phyloP scores from a whole-genome alignment of 2,113 vertebrate species.

The Struthidea cinerea region DNA sequence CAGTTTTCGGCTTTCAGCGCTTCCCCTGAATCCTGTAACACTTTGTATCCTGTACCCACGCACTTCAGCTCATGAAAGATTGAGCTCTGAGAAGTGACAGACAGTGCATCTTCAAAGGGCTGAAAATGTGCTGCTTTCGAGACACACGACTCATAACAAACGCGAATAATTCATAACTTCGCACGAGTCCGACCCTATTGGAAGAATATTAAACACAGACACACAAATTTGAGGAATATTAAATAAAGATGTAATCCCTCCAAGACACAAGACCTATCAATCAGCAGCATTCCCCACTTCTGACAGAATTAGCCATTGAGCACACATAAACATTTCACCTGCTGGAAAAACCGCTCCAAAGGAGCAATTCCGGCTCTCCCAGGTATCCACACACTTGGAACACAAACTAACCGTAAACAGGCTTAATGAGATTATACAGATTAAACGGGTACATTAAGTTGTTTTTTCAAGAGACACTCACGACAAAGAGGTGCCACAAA shows the following conservation, averaged over 20 bases:
- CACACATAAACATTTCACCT: not conserved
- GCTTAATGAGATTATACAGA: constrained; percentile 12
- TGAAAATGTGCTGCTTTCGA: constrained; percentile 14
- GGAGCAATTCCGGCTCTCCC: not conserved
- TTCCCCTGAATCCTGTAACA: not conserved
- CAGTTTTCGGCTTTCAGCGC: not conserved
- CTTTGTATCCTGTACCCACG: not conserved
- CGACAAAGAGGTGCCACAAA: not conserved
- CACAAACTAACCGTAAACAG: not conserved
- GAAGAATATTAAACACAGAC: constrained; percentile 1
- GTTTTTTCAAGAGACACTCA: not conserved
- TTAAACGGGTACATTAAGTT: not conserved
- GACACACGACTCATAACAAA: not conserved
- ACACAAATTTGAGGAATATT: not conserved
- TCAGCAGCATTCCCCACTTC: not conserved
- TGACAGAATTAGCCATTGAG: not conserved
- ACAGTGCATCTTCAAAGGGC: constrained; percentile 22
- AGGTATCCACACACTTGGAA: not conserved
- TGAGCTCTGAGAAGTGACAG: constrained; percentile 10
- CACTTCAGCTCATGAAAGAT: not conserved
- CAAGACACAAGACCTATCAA: not conserved
- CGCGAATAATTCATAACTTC: constrained; percentile 22
- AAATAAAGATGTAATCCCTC: not conserved
- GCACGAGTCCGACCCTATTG: not conserved
- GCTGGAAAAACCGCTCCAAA: not conserved